Conservation (phyloP, 2,113 vertebrate genomes). For the Charadrius vociferus region DNA sequence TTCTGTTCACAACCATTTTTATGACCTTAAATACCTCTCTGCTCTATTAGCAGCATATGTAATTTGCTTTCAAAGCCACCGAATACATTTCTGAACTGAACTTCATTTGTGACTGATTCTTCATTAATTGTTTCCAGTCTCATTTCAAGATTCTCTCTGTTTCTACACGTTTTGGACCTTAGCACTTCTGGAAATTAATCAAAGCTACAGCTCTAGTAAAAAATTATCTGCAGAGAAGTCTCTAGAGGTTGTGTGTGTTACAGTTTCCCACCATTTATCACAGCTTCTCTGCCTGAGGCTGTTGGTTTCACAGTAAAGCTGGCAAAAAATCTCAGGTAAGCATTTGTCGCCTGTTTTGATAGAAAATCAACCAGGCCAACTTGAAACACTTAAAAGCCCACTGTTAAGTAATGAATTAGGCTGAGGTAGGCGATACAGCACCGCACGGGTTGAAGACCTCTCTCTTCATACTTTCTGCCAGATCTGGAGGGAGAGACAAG, state of each 20-base stretch:
- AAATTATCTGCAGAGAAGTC: neutral
- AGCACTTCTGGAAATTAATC: conserved; percentile 17
- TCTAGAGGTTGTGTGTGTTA: neutral
- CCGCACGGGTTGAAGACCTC: neutral
- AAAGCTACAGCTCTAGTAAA: neutral
- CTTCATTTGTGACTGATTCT: neutral
- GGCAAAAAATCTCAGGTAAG: neutral
- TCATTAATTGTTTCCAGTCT: neutral
- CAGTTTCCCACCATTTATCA: neutral
- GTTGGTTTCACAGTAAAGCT: neutral
- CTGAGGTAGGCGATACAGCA: neutral
- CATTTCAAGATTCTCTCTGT: neutral
- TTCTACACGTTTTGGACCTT: conserved; percentile 15
- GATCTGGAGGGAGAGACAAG: neutral
- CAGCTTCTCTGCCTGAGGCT: neutral
- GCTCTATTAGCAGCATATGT: neutral
- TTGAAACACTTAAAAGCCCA: neutral
- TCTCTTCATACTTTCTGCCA: neutral
- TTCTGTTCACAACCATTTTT: neutral
- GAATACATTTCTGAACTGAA: neutral
- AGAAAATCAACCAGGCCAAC: neutral
- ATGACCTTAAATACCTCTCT: neutral
- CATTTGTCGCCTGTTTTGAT: neutral
- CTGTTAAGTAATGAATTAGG: neutral
- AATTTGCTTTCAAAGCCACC: neutral